Evolutionary conservation across 2,888 invertebrate species (phyloP).

Genomic region (Drosophila greeni): DNA sequence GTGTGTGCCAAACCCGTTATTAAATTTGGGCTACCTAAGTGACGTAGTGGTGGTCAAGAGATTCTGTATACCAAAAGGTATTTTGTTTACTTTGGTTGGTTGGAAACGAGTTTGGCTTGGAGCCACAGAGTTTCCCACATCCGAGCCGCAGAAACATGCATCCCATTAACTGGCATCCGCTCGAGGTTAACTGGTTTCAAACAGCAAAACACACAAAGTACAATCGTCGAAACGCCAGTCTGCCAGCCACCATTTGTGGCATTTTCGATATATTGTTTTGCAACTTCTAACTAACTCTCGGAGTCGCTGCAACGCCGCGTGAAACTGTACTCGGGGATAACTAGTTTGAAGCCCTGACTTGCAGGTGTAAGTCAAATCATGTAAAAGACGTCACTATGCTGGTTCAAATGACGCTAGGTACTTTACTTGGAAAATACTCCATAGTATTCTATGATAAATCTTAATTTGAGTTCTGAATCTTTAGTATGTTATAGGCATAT

Average conservation of each 20-base stretch:
- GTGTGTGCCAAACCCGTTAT: constrained; percentile 57
- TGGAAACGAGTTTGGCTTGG: constrained; percentile 35
- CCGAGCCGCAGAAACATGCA: constrained; percentile 22
- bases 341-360: constrained; percentile 26
- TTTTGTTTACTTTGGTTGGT: constrained; percentile 29
- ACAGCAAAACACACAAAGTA: constrained; percentile 11
- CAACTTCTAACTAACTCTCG: constrained; percentile 36
- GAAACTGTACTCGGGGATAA: constrained; percentile 33
- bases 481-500: neutral
- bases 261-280: constrained; percentile 41
- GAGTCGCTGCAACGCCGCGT: constrained; percentile 12
- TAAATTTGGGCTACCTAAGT: constrained; percentile 47
- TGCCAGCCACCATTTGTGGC: constrained; percentile 21
- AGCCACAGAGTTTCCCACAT: constrained; percentile 12
- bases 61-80: constrained; percentile 28
- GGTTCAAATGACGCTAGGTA: too few relatives aligned
- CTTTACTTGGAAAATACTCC: too few relatives aligned
- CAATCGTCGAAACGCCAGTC: constrained; percentile 15
- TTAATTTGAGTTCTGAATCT: too few relatives aligned
- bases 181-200: constrained; percentile 57
- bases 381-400: constrained; percentile 1
- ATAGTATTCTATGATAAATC: too few relatives aligned
- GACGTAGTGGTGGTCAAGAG: constrained; percentile 20
- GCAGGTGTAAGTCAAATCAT: constrained; percentile 25
- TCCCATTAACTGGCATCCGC: constrained; percentile 18